A percentile compares a stretch with the other conserved stretches of the same genome.
Evolutionary conservation across 2,113 vertebrate species (phyloP).

Genomic region (Ptilonorhynchus violaceus): DNA sequence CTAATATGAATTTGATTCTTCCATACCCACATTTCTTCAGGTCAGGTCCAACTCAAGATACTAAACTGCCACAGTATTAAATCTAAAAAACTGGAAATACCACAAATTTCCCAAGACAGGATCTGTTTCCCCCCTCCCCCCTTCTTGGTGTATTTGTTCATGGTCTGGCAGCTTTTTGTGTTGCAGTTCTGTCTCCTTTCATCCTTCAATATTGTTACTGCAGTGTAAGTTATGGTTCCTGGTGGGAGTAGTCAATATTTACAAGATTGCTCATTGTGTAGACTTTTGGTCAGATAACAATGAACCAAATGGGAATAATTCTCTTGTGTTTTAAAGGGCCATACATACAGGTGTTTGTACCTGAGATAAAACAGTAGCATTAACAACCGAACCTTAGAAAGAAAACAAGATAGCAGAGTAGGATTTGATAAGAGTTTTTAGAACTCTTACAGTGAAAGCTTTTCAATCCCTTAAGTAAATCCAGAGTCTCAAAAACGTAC

Average conservation of each 20-base stretch:
- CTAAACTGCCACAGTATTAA: background rate
- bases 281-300: background rate
- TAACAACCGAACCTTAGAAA: background rate
- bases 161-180: constrained; percentile 9
- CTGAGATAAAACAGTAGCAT: background rate
- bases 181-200: background rate
- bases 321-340: background rate
- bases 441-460: background rate
- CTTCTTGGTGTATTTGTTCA: background rate
- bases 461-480: background rate
- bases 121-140: background rate
- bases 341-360: background rate
- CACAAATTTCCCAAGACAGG: background rate
- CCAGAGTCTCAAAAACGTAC: background rate
- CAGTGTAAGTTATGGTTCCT: background rate
- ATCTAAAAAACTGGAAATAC: background rate
- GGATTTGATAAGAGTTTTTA: background rate
- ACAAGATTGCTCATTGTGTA: background rate
- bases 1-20: background rate
- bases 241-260: background rate
- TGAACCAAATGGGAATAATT: background rate
- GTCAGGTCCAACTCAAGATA: background rate
- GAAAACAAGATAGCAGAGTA: background rate
- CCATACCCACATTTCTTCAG: background rate
- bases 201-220: background rate